A percentile compares a stretch with the other conserved stretches of the same genome.
Conservation (phyloP, 2,797 vertebrate genomes). For the Peromyscus aztecus region DNA sequence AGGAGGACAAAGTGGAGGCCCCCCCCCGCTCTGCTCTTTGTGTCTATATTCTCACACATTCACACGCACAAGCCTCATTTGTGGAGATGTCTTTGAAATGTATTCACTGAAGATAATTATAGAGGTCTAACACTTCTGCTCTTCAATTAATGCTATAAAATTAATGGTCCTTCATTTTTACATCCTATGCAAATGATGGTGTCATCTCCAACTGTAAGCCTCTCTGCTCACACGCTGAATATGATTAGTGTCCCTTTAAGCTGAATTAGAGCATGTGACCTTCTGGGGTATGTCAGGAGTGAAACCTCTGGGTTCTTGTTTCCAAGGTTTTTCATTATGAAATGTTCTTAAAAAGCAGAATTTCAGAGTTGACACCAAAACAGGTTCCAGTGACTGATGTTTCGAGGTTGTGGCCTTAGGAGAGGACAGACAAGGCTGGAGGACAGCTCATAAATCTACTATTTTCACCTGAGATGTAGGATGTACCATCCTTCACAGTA, state of each 20-base stretch:
- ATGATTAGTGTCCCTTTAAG: constrained; percentile 84
- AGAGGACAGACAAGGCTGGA: constrained; percentile 54
- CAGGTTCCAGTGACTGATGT: constrained; percentile 69
- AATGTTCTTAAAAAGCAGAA: constrained; percentile 76
- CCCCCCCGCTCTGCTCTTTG: constrained; percentile 55
- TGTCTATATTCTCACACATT: neutral
- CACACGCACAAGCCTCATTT: constrained; percentile 65
- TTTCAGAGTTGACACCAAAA: constrained; percentile 73
- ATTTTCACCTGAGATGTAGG: constrained; percentile 76
- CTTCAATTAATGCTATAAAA: constrained; percentile 87
- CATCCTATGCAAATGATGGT: constrained; percentile 85
- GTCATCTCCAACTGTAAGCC: constrained; percentile 80
- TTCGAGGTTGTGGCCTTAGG: constrained; percentile 66
- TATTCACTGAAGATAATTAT: constrained; percentile 86
- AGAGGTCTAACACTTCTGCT: constrained; percentile 85
- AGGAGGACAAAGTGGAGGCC: constrained; percentile 45
- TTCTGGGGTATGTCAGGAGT: constrained; percentile 75
- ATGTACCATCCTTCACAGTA: constrained; percentile 74
- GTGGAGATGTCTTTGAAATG: constrained; percentile 84
- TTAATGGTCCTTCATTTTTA: constrained; percentile 89
- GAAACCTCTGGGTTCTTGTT: constrained; percentile 62
- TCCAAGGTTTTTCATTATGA: constrained; percentile 77
- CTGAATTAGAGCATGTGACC: constrained; percentile 80
- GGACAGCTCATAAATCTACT: constrained; percentile 76
- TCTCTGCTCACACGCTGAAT: constrained; percentile 81